These are phyloP conservation scores for Bradypodion pumilum DNA, from an alignment of 2,797 vertebrate genomes.

Conservation along the genomic window DNA sequence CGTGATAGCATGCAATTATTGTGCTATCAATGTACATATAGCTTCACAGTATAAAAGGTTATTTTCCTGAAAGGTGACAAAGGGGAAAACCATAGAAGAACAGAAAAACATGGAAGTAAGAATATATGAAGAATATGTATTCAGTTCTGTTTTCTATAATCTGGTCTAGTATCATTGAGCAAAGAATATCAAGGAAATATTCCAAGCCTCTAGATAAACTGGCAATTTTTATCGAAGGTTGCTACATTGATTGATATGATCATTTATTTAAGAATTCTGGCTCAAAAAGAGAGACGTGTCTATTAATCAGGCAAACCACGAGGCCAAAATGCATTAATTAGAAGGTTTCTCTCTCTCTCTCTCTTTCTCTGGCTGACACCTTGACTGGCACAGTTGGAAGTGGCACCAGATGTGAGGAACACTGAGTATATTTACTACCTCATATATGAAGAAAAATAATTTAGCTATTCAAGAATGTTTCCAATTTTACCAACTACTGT, in stretches of 20 bases:
- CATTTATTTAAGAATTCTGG: background rate
- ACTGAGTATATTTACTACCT: background rate
- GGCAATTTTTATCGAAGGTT: background rate
- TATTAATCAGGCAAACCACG: constrained; percentile 6
- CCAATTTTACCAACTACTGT: background rate
- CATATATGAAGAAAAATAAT: background rate
- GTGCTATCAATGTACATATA: background rate
- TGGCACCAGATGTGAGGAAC: background rate
- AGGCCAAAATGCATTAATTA: background rate
- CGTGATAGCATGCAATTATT: background rate
- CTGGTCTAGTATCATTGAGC: background rate
- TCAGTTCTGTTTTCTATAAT: background rate
- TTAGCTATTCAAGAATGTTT: background rate
- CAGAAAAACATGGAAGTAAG: background rate
- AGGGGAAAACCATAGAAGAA: background rate
- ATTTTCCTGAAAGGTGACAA: background rate
- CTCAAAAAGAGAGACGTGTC: background rate
- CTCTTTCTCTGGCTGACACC: background rate
- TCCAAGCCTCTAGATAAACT: background rate
- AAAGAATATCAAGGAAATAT: background rate
- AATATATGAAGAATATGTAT: background rate
- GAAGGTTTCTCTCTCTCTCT: background rate
- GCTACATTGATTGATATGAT: background rate
- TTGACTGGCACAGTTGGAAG: background rate
- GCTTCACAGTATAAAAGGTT: background rate